These are phyloP conservation scores for Odontocerum albicorne DNA, from an alignment of 2,888 invertebrate genomes.

Conservation along the genomic window DNA sequence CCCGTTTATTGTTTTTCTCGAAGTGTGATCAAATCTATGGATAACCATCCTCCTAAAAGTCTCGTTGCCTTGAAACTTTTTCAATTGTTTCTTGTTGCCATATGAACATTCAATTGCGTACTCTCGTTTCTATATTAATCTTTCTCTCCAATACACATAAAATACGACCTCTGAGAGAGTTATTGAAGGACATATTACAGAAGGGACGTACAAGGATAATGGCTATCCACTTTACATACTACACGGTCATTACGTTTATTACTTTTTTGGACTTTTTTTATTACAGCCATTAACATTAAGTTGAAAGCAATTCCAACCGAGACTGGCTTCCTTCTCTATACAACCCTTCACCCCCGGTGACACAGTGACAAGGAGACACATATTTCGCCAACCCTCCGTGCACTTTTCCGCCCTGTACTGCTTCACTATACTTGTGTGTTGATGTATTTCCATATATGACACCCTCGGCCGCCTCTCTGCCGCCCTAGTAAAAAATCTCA, in stretches of 20 bases:
- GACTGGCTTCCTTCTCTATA: slow-evolving; percentile 17
- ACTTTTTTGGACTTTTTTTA: slow-evolving; percentile 23
- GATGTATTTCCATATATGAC: neutral
- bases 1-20: no score
- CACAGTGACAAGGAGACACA: slow-evolving; percentile 35
- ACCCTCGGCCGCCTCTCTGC: slow-evolving; percentile 14
- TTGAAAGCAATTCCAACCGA: slow-evolving; percentile 14
- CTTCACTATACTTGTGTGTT: neutral
- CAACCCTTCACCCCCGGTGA: slow-evolving; percentile 31
- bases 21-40: no score
- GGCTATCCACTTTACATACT: slow-evolving; percentile 10
- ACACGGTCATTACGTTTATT: slow-evolving; percentile 22
- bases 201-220: neutral
- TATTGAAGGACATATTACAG: neutral
- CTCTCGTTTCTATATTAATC: no score
- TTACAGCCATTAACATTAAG: slow-evolving; percentile 24
- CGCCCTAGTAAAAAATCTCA: slow-evolving; percentile 15
- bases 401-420: neutral
- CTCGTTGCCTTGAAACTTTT: no score
- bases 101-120: no score
- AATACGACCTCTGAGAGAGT: slow-evolving; percentile 5
- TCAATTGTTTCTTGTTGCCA: no score
- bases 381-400: slow-evolving; percentile 16
- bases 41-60: no score
- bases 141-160: no score